Percentiles rank a stretch among this genome's conserved stretches.
phyloP scores from a whole-genome alignment of 1,140 invertebrate genomes.

The Agraylea sexmaculata region DNA sequence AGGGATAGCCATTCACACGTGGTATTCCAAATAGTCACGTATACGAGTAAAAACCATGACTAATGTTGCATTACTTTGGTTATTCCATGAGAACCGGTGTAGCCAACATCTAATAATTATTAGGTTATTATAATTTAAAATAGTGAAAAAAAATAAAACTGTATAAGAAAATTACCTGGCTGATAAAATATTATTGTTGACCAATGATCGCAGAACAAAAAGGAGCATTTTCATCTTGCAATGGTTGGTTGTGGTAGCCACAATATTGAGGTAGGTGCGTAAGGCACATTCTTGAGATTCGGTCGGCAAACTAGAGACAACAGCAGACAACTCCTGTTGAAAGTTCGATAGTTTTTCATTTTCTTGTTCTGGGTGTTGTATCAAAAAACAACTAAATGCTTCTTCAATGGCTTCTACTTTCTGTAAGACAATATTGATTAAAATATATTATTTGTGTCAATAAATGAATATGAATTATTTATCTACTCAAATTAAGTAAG shows the following conservation, averaged over 20 bases:
- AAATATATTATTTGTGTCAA: no score
- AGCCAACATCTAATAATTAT: neutral
- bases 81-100: neutral
- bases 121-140: constrained; percentile 4
- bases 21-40: no score
- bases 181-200: constrained; percentile 51
- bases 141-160: constrained; percentile 1
- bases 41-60: constrained; percentile 6
- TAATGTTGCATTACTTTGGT: neutral
- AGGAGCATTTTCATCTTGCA: constrained; percentile 60
- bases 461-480: no score
- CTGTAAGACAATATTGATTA: constrained; percentile 34
- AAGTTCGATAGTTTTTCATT: constrained; percentile 50
- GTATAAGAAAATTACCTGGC: constrained; percentile 39
- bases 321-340: constrained; percentile 47
- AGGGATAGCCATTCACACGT: no score
- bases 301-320: constrained; percentile 39
- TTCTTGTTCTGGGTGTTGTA: constrained; percentile 57
- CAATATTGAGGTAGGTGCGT: constrained; percentile 54
- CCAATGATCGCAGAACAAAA: constrained; percentile 57
- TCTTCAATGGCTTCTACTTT: constrained; percentile 74
- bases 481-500: no score
- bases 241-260: constrained; percentile 57
- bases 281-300: constrained; percentile 63
- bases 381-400: constrained; percentile 73